Percentiles rank a stretch among this genome's conserved stretches.
Conservation (phyloP, 92 coral and sea anemone genomes). For the Plumapathes pennacea region DNA sequence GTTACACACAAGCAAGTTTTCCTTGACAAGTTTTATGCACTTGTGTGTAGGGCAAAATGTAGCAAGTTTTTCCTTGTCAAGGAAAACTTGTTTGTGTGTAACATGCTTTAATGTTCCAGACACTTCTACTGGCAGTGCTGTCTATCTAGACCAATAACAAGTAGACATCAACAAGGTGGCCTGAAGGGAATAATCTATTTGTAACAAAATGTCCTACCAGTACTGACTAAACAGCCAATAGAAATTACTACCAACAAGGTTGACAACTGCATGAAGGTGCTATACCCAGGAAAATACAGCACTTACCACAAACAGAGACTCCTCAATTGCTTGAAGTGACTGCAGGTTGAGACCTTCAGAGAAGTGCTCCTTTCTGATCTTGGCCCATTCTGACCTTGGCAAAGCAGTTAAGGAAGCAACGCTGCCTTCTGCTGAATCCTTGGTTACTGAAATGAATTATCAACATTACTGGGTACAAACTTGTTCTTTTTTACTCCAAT, state of each 20-base stretch:
- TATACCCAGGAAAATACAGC: neutral
- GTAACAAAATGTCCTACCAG: neutral
- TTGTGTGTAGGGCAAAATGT: too few species aligned
- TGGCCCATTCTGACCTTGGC: conserved; percentile 93
- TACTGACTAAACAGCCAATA: neutral
- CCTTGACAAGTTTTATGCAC: too few species aligned
- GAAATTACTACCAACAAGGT: neutral
- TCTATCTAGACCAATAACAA: too few species aligned
- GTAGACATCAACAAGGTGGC: too few species aligned
- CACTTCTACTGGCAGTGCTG: too few species aligned
- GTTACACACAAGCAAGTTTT: too few species aligned
- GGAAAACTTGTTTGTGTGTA: too few species aligned
- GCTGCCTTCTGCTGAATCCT: conserved; percentile 83
- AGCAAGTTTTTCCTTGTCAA: too few species aligned
- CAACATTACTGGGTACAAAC: too few species aligned
- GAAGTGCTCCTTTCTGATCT: conserved; percentile 72
- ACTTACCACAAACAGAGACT: conserved; percentile 93
- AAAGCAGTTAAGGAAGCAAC: conserved; percentile 86
- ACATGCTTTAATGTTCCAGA: too few species aligned
- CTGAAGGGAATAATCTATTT: neutral
- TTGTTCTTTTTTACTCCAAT: too few species aligned
- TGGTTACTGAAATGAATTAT: conserved; percentile 57
- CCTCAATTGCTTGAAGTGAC: conserved; percentile 82
- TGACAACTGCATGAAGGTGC: neutral
- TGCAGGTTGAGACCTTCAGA: conserved; percentile 84